phyloP scores from a whole-genome alignment of 2,113 vertebrate genomes.

The Panurus biarmicus region DNA sequence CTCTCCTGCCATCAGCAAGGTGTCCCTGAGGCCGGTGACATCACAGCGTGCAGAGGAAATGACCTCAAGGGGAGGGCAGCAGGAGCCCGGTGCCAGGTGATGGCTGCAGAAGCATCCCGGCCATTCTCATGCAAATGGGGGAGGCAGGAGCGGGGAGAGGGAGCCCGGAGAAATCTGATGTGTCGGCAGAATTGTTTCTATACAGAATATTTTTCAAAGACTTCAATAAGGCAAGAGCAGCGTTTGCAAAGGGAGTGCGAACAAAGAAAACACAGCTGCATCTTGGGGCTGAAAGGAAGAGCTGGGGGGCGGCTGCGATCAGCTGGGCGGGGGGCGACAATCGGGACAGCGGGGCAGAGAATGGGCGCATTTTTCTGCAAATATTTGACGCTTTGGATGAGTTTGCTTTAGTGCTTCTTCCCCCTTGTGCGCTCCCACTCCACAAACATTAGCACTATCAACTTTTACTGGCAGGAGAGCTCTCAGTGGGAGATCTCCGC shows the following conservation, averaged over 20 bases:
- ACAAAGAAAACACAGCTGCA: conserved; percentile 62
- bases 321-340: neutral
- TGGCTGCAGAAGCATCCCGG: neutral
- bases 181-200: conserved; percentile 43
- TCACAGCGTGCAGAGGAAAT: neutral
- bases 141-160: neutral
- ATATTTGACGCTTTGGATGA: conserved; percentile 4
- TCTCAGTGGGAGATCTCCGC: conserved; percentile 44
- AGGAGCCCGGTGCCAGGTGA: neutral
- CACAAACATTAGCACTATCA: conserved; percentile 28
- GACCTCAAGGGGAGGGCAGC: neutral
- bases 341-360: conserved; percentile 1
- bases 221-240: conserved; percentile 40
- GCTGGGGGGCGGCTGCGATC: conserved; percentile 10
- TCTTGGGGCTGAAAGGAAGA: conserved; percentile 45
- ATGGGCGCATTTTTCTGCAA: neutral
- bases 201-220: conserved; percentile 51
- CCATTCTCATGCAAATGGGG: conserved; percentile 33
- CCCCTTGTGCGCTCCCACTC: conserved; percentile 7
- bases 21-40: neutral
- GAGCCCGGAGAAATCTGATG: conserved; percentile 27
- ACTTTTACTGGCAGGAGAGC: conserved; percentile 44
- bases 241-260: conserved; percentile 27
- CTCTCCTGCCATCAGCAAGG: neutral
- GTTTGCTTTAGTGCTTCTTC: conserved; percentile 36